Evolutionary conservation across 2,888 invertebrate species (phyloP).

Genomic region (Pristionchus maxplancki): DNA sequence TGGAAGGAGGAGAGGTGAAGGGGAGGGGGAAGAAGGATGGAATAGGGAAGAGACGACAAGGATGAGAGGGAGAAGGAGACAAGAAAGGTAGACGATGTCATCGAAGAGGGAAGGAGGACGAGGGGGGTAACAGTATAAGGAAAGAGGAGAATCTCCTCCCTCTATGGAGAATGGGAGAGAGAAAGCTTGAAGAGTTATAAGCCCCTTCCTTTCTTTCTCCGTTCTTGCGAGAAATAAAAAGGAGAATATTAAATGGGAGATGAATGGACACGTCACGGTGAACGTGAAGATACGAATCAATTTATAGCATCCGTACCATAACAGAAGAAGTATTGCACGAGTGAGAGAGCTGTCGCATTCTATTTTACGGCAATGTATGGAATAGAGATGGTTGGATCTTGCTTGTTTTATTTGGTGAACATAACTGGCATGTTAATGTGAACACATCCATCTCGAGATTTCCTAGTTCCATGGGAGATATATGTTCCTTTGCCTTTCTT

Average conservation of each 20-base stretch:
- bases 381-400: neutral
- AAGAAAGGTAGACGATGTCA: constrained; percentile 31
- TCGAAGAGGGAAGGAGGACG: neutral
- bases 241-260: constrained; percentile 15
- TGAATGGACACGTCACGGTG: neutral
- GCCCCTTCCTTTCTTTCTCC: constrained; percentile 13
- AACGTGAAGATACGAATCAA: neutral
- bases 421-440: neutral
- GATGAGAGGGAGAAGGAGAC: neutral
- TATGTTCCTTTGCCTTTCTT: constrained; percentile 4
- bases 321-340: neutral
- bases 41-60: neutral
- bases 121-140: constrained; percentile 12
- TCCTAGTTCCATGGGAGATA: neutral
- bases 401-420: neutral
- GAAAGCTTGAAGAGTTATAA: constrained; percentile 27
- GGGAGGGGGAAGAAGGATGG: neutral
- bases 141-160: constrained; percentile 28
- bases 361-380: neutral
- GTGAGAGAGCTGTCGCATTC: neutral
- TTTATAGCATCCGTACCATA: neutral
- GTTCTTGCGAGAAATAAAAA: neutral
- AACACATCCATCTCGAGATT: neutral
- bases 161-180: neutral
- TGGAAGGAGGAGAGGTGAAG: constrained; percentile 5